These are phyloP conservation scores for Scaptomyza parva DNA, from an alignment of 2,888 invertebrate species.

Conservation along the genomic window DNA sequence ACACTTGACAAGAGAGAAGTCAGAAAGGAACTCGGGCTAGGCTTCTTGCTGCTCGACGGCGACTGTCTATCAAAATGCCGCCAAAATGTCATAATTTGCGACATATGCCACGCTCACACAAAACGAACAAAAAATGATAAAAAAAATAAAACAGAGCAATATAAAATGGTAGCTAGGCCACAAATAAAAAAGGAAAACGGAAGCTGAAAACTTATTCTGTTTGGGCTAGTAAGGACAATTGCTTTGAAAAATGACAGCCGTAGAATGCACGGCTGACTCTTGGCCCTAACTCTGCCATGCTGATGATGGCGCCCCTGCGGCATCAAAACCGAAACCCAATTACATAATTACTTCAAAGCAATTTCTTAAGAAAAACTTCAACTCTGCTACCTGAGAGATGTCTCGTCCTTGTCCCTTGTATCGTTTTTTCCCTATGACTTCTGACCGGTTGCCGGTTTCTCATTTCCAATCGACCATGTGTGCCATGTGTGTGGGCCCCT, in stretches of 20 bases:
- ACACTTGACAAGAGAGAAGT: conserved; percentile 35
- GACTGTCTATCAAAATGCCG: conserved; percentile 51
- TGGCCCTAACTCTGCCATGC: not conserved
- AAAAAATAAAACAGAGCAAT: conserved; percentile 22
- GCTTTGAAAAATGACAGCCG: conserved; percentile 59
- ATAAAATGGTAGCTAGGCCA: conserved; percentile 26
- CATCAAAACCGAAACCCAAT: conserved; percentile 60
- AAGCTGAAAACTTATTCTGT: conserved; percentile 71
- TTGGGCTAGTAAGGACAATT: conserved; percentile 41
- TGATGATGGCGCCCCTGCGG: conserved; percentile 54
- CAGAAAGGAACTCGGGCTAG: not conserved
- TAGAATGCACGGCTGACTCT: conserved; percentile 26
- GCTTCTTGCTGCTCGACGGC: conserved; percentile 18
- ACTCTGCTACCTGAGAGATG: conserved; percentile 52
- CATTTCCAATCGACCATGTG: conserved; percentile 1
- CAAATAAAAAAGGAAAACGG: conserved; percentile 66
- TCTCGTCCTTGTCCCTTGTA: conserved; percentile 15
- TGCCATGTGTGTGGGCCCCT: conserved; percentile 57
- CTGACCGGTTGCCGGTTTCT: conserved; percentile 18
- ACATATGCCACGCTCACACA: conserved; percentile 57
- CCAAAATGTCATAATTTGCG: conserved; percentile 75
- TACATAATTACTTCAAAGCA: conserved; percentile 74
- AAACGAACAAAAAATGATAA: conserved; percentile 1
- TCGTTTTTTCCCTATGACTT: conserved; percentile 24
- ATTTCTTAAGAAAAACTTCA: conserved; percentile 64